Percentiles rank a stretch among this genome's conserved stretches.
These are phyloP conservation scores for Colletes gigas DNA, from an alignment of 1,140 invertebrate species.

Conservation along the genomic window DNA sequence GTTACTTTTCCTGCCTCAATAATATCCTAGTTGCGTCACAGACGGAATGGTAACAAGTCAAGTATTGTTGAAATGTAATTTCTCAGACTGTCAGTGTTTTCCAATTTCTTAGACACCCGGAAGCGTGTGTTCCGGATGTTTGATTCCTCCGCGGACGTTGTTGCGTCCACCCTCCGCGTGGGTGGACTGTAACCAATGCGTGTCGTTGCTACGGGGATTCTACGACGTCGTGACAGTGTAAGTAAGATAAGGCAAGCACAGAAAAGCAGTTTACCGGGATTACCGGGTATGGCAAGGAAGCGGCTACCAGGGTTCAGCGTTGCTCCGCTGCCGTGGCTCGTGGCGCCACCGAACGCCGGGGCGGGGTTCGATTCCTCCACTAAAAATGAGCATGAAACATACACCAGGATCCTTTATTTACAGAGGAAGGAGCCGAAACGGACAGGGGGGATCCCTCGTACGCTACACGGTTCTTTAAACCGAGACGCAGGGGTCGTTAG, in stretches of 20 bases:
- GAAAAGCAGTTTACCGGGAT: slow-evolving; percentile 72
- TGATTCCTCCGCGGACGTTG: neutral
- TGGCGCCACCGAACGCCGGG: slow-evolving; percentile 75
- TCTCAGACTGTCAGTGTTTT: too few species aligned
- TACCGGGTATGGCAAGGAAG: slow-evolving; percentile 87
- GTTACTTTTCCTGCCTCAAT: too few species aligned
- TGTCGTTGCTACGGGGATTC: slow-evolving; percentile 3
- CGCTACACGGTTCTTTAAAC: neutral
- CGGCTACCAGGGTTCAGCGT: slow-evolving; percentile 83
- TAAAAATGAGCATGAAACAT: slow-evolving; percentile 79
- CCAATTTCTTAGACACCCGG: too few species aligned
- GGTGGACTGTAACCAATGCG: neutral
- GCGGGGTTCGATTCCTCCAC: slow-evolving; percentile 82
- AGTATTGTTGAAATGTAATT: too few species aligned
- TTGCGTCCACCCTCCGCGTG: too few species aligned
- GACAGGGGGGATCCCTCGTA: neutral
- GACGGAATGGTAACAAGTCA: too few species aligned
- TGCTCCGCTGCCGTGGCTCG: slow-evolving; percentile 74
- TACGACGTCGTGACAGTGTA: slow-evolving; percentile 18
- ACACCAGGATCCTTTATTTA: slow-evolving; percentile 63
- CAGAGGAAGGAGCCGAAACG: slow-evolving; percentile 44
- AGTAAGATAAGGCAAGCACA: slow-evolving; percentile 52
- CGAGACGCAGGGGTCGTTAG: neutral
- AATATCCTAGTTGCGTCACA: too few species aligned
- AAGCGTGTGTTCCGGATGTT: too few species aligned